Conservation (phyloP, 2,113 vertebrate genomes). For the Psettodes erumei region DNA sequence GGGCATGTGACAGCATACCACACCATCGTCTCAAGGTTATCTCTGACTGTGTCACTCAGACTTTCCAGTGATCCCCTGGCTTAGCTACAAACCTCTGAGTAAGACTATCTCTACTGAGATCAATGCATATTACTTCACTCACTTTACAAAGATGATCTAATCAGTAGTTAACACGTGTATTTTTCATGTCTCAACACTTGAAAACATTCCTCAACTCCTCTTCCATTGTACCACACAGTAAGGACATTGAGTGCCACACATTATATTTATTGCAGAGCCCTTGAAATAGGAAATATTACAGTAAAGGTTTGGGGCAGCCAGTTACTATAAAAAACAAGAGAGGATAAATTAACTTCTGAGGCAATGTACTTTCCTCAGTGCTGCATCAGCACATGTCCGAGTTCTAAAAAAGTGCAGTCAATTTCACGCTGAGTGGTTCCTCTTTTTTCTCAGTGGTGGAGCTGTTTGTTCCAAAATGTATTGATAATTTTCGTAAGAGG, state of each 20-base stretch:
- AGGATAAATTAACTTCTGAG: constrained; percentile 22
- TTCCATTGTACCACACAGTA: background rate
- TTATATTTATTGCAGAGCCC: background rate
- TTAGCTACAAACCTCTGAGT: constrained; percentile 5
- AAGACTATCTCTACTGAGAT: constrained; percentile 3
- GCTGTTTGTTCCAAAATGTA: background rate
- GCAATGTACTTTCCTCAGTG: constrained; percentile 24
- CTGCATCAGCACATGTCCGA: constrained; percentile 41
- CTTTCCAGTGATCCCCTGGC: constrained; percentile 35
- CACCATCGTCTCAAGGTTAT: constrained; percentile 42
- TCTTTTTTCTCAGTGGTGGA: constrained; percentile 13
- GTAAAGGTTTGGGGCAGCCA: constrained; percentile 1
- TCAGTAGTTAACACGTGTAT: background rate
- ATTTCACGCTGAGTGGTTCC: constrained; percentile 48
- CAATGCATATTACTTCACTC: constrained; percentile 1
- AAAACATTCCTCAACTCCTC: background rate
- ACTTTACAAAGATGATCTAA: background rate
- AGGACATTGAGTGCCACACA: background rate
- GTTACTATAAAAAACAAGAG: constrained; percentile 26
- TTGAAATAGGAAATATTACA: constrained; percentile 13
- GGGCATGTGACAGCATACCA: constrained; percentile 53
- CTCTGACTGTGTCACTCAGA: constrained; percentile 17
- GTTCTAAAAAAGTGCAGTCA: constrained; percentile 10
- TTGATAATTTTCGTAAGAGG: background rate
- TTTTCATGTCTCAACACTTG: background rate